phyloP scores from a whole-genome alignment of 1,140 invertebrate genomes.

The Physella acuta region DNA sequence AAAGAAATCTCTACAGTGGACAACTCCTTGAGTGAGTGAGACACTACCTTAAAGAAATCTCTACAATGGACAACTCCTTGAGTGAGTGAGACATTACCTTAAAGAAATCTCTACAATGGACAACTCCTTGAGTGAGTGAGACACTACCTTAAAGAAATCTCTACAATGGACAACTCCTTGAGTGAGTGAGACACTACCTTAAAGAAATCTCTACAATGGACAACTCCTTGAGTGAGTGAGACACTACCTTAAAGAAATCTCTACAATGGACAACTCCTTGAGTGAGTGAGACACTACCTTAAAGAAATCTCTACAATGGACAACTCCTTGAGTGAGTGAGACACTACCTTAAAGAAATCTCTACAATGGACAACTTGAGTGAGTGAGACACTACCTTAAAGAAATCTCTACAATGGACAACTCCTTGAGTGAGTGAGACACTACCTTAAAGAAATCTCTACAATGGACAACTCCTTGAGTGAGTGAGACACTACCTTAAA shows the following conservation, averaged over 20 bases:
- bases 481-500: too few species aligned
- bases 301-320: slow-evolving; percentile 80
- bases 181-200: slow-evolving; percentile 71
- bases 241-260: slow-evolving; percentile 81
- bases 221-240: slow-evolving; percentile 80
- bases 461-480: slow-evolving; percentile 80
- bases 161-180: slow-evolving; percentile 79
- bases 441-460: slow-evolving; percentile 77
- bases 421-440: slow-evolving; percentile 73
- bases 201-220: slow-evolving; percentile 80
- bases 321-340: slow-evolving; percentile 80
- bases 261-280: slow-evolving; percentile 79
- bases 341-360: slow-evolving; percentile 81
- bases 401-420: slow-evolving; percentile 78
- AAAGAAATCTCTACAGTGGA: slow-evolving; percentile 80
- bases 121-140: slow-evolving; percentile 80
- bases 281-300: slow-evolving; percentile 71
- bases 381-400: too few species aligned
- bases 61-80: slow-evolving; percentile 79
- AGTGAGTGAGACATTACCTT: slow-evolving; percentile 71
- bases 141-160: slow-evolving; percentile 81
- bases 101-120: slow-evolving; percentile 80
- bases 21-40: slow-evolving; percentile 80
- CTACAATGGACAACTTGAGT: slow-evolving; percentile 79
- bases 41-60: slow-evolving; percentile 81